These are phyloP conservation scores for Plebejus melissa DNA, from an alignment of 2,888 invertebrate species.

Conservation along the genomic window DNA sequence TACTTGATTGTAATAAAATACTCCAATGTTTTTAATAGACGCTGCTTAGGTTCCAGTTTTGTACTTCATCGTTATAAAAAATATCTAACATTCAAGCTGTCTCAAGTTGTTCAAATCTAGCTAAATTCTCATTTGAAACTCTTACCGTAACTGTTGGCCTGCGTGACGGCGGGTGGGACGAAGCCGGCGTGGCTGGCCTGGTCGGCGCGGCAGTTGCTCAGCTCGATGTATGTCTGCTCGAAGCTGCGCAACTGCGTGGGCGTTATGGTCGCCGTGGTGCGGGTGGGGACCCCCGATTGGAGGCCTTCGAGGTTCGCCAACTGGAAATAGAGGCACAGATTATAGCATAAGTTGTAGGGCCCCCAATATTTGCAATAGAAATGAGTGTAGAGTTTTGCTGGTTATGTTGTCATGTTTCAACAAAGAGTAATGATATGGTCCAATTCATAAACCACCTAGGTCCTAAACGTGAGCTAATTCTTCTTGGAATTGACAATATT, in stretches of 20 bases:
- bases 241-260: conserved; percentile 95
- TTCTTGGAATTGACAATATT: background rate
- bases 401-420: no score
- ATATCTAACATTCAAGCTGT: no score
- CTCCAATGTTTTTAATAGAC: no score
- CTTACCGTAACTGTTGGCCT: conserved; percentile 74
- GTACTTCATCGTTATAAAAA: no score
- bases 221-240: conserved; percentile 94
- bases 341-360: background rate
- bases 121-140: background rate
- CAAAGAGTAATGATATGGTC: background rate
- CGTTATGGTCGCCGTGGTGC: conserved; percentile 95
- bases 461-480: background rate
- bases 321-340: conserved; percentile 75
- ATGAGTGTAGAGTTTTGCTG: no score
- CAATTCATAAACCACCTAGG: background rate
- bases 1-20: no score
- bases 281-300: conserved; percentile 93
- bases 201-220: conserved; percentile 88
- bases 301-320: conserved; percentile 90
- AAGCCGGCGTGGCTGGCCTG: conserved; percentile 93
- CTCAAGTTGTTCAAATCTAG: no score
- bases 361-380: background rate
- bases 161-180: conserved; percentile 87
- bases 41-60: no score